A percentile compares a stretch with the other conserved stretches of the same genome.
phyloP scores from a whole-genome alignment of 2,113 vertebrate species.

The Solea solea region DNA sequence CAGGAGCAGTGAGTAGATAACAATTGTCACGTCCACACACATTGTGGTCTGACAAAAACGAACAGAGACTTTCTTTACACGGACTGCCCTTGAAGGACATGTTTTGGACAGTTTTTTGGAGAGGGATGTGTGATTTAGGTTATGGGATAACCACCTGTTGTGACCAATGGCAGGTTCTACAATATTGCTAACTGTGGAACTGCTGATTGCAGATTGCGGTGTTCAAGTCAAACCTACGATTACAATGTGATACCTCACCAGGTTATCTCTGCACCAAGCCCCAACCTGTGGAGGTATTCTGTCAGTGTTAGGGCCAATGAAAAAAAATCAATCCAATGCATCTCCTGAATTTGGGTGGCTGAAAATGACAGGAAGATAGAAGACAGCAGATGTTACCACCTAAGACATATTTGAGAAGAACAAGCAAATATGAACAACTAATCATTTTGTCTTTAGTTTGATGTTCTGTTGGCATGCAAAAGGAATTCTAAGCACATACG shows the following conservation, averaged over 20 bases:
- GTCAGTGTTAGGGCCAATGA: slow-evolving; percentile 43
- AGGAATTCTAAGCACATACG: slow-evolving; percentile 84
- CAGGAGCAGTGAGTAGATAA: slow-evolving; percentile 45
- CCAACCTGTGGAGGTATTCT: slow-evolving; percentile 55
- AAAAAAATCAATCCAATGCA: slow-evolving; percentile 37
- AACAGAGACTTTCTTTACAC: slow-evolving; percentile 63
- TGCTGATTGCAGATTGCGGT: slow-evolving; percentile 55
- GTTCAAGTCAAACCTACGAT: slow-evolving; percentile 51
- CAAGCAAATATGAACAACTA: slow-evolving; percentile 49
- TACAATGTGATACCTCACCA: slow-evolving; percentile 59
- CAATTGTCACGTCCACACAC: slow-evolving; percentile 45
- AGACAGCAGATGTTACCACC: slow-evolving; percentile 62
- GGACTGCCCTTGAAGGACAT: slow-evolving; percentile 48
- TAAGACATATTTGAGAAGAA: slow-evolving; percentile 43
- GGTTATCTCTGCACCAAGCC: slow-evolving; percentile 49
- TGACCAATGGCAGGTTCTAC: slow-evolving; percentile 45
- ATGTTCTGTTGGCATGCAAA: slow-evolving; percentile 82
- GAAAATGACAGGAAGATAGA: slow-evolving; percentile 54
- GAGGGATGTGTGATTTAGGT: slow-evolving; percentile 46
- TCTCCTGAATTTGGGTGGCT: slow-evolving; percentile 51
- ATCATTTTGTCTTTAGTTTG: slow-evolving; percentile 66
- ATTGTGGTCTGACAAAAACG: slow-evolving; percentile 64
- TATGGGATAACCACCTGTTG: slow-evolving; percentile 47
- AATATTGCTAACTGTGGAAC: slow-evolving; percentile 27
- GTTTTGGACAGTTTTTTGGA: slow-evolving; percentile 54